These are phyloP conservation scores for Ceratosolen fusciceps DNA, from an alignment of 1,140 invertebrate genomes.

Conservation along the genomic window DNA sequence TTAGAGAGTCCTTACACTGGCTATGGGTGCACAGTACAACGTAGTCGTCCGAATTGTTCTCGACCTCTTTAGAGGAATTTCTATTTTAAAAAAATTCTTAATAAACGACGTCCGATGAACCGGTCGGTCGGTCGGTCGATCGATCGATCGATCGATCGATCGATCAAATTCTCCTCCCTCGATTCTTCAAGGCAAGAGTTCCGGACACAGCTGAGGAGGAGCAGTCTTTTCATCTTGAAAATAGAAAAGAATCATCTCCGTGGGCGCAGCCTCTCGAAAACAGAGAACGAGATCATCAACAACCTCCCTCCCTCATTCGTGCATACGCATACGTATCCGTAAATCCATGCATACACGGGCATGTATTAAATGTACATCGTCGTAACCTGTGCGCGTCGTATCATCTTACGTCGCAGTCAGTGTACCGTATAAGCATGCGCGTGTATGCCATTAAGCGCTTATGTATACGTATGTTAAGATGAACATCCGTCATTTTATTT, in stretches of 20 bases:
- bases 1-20: no score
- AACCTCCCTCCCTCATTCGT: not conserved
- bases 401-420: not conserved
- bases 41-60: constrained; percentile 49
- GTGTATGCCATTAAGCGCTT: not conserved
- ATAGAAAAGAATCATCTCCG: not conserved
- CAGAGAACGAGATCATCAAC: constrained; percentile 4
- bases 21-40: no score
- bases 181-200: not conserved
- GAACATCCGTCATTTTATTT: constrained; percentile 1
- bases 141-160: not conserved
- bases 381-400: not conserved
- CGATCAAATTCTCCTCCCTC: constrained; percentile 17
- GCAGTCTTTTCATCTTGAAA: not conserved
- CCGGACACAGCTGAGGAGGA: constrained; percentile 17
- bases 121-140: not conserved
- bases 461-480: not conserved
- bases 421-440: no score
- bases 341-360: not conserved
- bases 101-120: no score
- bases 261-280: not conserved
- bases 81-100: constrained; percentile 63
- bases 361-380: not conserved
- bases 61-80: constrained; percentile 71
- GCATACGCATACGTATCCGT: not conserved